Base-by-base conservation (phyloP, 2,797 vertebrate species). In the Lemur catta region DNA sequence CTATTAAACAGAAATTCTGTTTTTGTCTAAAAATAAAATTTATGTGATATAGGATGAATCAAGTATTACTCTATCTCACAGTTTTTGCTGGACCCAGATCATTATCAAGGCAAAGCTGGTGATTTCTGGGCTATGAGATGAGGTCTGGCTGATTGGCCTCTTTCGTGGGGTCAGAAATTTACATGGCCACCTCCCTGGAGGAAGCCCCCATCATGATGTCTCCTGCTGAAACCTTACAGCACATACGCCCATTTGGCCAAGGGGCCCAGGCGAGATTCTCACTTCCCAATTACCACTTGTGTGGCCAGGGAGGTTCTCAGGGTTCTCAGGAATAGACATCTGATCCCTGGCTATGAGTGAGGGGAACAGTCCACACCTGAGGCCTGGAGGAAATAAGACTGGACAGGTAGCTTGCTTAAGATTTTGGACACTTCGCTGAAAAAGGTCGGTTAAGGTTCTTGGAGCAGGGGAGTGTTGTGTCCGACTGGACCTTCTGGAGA, bases 21-120 rank as follows among this genome's bases (percentile, higher is more conserved):
- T 91, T 91, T 93, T 63, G 79, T 52, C 46, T 72, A 76, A 85
- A 96, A 96, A 61, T 69, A 72, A 65, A 22, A 78, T 50, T 91
- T 81, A 88, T 84, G 50, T 41, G 85, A 85, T 65, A 61, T 1
- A 86, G 30, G 41, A 63, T 41, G 48, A 89, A 85, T 89, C 61
- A 38, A 84, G 26, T 55, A 74, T 46, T 74, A 67, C 12, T 26
- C 0, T n/a, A 46, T 75, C 10, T 80, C 80, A 86, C 35, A 65
- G 35, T n/a, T 72, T 72, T 67, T 87, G 7, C n/a, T 48, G 63
- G 38, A 14, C 24, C 43, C 48, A 67, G 85, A 75, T 41, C 28
- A 75, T 67, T 69, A 61, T 18, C 71, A 88, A 48, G 84, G 52
- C 76, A 81, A 41, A n/a, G 20, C 35, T 69, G 35, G 11, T 75